phyloP scores from a whole-genome alignment of 2,888 invertebrate genomes.

The Pristionchus fissidentatus region DNA sequence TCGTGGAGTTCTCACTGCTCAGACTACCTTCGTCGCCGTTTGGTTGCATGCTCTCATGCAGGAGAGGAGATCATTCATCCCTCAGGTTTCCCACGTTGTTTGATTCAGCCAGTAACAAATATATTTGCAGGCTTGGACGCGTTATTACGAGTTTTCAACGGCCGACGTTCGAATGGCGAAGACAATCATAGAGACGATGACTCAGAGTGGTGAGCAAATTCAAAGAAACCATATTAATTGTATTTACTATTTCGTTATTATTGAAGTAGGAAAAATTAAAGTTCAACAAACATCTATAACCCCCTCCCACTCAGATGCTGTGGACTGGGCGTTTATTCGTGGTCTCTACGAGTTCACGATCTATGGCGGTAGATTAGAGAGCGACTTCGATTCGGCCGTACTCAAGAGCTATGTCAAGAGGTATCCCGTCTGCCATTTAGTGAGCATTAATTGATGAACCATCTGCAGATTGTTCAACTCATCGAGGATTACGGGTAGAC shows the following conservation, averaged over 20 bases:
- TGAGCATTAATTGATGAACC: neutral
- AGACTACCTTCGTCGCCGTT: slow-evolving; percentile 85
- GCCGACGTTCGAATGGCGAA: slow-evolving; percentile 86
- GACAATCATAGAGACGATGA: slow-evolving; percentile 81
- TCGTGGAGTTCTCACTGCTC: slow-evolving; percentile 76
- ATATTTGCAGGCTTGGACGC: slow-evolving; percentile 86
- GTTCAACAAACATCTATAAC: neutral
- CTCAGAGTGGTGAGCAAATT: slow-evolving; percentile 61
- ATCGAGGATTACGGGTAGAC: slow-evolving; percentile 57
- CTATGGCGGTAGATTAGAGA: slow-evolving; percentile 90
- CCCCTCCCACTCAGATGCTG: slow-evolving; percentile 49
- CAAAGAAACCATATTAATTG: neutral
- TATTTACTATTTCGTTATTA: neutral
- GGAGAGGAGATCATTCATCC: slow-evolving; percentile 91
- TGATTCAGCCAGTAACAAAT: neutral
- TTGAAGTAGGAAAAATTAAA: neutral
- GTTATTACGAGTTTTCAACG: slow-evolving; percentile 89
- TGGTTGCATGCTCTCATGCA: slow-evolving; percentile 89
- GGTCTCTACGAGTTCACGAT: slow-evolving; percentile 86
- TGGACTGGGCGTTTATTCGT: slow-evolving; percentile 85
- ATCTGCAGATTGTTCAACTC: slow-evolving; percentile 55
- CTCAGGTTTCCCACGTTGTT: slow-evolving; percentile 79
- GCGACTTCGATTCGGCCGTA: slow-evolving; percentile 83
- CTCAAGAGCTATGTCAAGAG: slow-evolving; percentile 82
- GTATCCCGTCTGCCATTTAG: slow-evolving; percentile 57